phyloP scores from a whole-genome alignment of 37 sponge, comb jelly and placozoan genomes.

The Beroe ovata region DNA sequence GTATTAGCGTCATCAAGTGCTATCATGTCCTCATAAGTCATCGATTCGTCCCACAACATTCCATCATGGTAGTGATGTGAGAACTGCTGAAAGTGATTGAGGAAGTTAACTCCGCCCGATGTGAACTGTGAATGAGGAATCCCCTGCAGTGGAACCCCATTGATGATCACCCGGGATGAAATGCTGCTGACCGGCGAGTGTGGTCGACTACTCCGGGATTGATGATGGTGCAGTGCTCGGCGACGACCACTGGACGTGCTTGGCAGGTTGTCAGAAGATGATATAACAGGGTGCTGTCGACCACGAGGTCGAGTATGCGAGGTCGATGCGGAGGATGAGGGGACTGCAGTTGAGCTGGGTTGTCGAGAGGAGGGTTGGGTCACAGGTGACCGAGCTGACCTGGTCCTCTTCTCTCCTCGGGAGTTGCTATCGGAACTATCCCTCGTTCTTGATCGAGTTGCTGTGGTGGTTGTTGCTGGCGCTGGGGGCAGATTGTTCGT shows the following conservation, averaged over 20 bases:
- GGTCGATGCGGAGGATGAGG: neutral
- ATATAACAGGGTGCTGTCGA: neutral
- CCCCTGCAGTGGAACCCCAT: neutral
- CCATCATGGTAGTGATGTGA: neutral
- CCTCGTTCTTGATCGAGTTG: conserved; percentile 25
- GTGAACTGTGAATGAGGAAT: neutral
- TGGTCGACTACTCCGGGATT: neutral
- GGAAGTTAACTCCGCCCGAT: neutral
- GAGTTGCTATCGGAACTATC: neutral
- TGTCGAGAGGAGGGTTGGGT: neutral
- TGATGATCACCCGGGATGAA: conserved; percentile 16
- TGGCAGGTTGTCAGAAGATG: conserved; percentile 13
- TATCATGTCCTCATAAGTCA: conserved; percentile 53
- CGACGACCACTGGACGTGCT: neutral
- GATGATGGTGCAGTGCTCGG: neutral
- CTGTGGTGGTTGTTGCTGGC: conserved; percentile 1
- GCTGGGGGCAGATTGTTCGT: neutral
- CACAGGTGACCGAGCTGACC: neutral
- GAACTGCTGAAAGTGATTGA: neutral
- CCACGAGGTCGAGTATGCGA: neutral
- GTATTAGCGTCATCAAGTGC: conserved; percentile 1
- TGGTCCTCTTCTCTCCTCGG: neutral
- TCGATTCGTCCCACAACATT: neutral
- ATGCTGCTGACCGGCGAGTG: neutral
- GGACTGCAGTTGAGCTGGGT: neutral